Percentiles rank a stretch among this genome's conserved stretches.
Evolutionary conservation across 2,888 invertebrate species (phyloP).

Genomic region (Xestobium rufovillosum): DNA sequence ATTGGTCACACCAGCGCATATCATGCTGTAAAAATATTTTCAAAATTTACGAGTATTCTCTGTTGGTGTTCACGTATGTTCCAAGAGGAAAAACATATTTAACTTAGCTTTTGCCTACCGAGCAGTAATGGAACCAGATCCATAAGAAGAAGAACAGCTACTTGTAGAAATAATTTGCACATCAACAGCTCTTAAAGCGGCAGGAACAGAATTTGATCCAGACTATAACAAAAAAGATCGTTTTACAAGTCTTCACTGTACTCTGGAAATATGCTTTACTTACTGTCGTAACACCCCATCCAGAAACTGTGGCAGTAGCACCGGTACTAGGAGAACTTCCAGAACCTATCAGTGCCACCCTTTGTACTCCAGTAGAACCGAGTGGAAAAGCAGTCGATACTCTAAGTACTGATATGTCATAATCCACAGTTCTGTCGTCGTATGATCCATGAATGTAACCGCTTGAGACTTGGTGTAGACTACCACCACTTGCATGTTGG

Average conservation of each 20-base stretch:
- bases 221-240: slow-evolving; percentile 1
- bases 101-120: too few species aligned
- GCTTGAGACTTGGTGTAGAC: neutral
- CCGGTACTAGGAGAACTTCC: neutral
- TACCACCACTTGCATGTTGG: neutral
- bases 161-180: neutral
- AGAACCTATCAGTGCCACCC: neutral
- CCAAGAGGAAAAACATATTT: too few species aligned
- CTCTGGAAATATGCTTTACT: too few species aligned
- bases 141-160: neutral
- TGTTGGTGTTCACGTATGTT: too few species aligned
- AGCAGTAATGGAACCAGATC: neutral
- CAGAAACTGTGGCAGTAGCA: neutral
- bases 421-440: neutral
- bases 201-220: neutral
- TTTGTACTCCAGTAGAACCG: neutral
- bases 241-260: too few species aligned
- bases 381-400: neutral
- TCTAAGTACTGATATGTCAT: neutral
- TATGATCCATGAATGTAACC: neutral
- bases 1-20: too few species aligned
- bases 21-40: too few species aligned
- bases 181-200: neutral
- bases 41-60: too few species aligned
- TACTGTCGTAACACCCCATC: slow-evolving; percentile 1